Percentiles rank a stretch among this genome's conserved stretches.
These are phyloP conservation scores for Lamprologus callipterus DNA, from an alignment of 2,113 vertebrate species.

Conservation along the genomic window DNA sequence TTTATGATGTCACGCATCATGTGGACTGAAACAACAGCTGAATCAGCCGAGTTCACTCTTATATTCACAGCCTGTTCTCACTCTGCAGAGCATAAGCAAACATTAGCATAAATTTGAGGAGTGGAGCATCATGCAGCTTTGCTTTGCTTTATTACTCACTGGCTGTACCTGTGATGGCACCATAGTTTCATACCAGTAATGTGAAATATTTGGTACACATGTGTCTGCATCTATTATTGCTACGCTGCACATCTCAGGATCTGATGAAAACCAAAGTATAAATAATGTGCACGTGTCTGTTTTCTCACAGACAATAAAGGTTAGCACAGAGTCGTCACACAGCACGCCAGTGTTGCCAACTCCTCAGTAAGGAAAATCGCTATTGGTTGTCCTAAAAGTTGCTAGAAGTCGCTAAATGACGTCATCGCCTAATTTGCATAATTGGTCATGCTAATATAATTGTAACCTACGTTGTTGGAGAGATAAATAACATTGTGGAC, in stretches of 20 bases:
- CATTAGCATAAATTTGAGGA: not conserved
- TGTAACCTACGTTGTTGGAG: too few relatives aligned
- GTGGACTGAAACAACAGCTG: not conserved
- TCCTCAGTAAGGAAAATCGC: too few relatives aligned
- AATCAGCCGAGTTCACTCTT: not conserved
- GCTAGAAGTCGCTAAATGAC: fast-evolving
- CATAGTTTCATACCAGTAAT: not conserved
- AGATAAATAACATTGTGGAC: fast-evolving
- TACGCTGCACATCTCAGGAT: not conserved
- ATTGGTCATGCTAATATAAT: too few relatives aligned
- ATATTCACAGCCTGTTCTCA: not conserved
- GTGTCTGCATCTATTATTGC: not conserved
- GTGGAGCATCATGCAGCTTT: not conserved
- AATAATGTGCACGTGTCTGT: too few relatives aligned
- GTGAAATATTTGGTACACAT: not conserved
- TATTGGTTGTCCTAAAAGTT: too few relatives aligned
- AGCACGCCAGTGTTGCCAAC: too few relatives aligned
- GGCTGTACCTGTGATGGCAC: not conserved
- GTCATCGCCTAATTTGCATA: too few relatives aligned
- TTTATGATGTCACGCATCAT: not conserved
- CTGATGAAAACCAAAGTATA: too few relatives aligned
- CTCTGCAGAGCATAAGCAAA: not conserved
- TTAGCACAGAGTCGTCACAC: too few relatives aligned
- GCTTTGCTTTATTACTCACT: not conserved
- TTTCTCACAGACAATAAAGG: too few relatives aligned